Evolutionary conservation across 2,888 invertebrate species (phyloP).

Genomic region (Eilema sororculum): DNA sequence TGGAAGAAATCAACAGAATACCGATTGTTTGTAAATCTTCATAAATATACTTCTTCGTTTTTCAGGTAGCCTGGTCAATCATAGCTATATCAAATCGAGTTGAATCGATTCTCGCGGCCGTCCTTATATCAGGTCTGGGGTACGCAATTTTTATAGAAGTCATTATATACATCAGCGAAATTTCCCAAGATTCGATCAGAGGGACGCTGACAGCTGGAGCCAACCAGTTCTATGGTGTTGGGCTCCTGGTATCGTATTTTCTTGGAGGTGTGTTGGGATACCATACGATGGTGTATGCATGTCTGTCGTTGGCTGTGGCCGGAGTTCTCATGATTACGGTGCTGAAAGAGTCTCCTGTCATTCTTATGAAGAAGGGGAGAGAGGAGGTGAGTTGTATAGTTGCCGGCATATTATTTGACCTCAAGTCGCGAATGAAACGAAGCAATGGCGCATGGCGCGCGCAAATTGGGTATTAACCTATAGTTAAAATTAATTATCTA

Average conservation of each 20-base stretch:
- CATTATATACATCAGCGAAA: slow-evolving; percentile 70
- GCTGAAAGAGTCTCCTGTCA: slow-evolving; percentile 70
- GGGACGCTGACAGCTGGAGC: slow-evolving; percentile 69
- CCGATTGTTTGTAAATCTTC: too few relatives aligned
- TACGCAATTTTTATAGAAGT: slow-evolving; percentile 61
- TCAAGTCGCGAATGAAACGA: too few relatives aligned
- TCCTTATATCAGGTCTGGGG: slow-evolving; percentile 68
- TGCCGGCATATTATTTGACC: too few relatives aligned
- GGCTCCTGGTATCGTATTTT: slow-evolving; percentile 70
- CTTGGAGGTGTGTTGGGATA: slow-evolving; percentile 69
- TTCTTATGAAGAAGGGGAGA: slow-evolving; percentile 65
- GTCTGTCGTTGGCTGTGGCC: slow-evolving; percentile 55
- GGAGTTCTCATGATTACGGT: slow-evolving; percentile 54
- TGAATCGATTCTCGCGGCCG: slow-evolving; percentile 63
- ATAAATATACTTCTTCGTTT: background rate
- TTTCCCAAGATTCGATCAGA: slow-evolving; percentile 72
- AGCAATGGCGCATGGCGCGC: too few relatives aligned
- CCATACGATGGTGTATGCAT: slow-evolving; percentile 62
- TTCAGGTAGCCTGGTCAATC: slow-evolving; percentile 69
- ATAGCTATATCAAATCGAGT: slow-evolving; percentile 59
- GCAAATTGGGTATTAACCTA: too few relatives aligned
- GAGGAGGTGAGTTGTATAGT: slow-evolving; percentile 61
- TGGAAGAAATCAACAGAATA: too few relatives aligned
- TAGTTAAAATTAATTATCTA: too few relatives aligned
- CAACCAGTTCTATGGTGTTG: slow-evolving; percentile 66